Evolutionary conservation across 2,797 vertebrate genomes (phyloP).

Genomic region (Pseudochaenichthys georgianus): DNA sequence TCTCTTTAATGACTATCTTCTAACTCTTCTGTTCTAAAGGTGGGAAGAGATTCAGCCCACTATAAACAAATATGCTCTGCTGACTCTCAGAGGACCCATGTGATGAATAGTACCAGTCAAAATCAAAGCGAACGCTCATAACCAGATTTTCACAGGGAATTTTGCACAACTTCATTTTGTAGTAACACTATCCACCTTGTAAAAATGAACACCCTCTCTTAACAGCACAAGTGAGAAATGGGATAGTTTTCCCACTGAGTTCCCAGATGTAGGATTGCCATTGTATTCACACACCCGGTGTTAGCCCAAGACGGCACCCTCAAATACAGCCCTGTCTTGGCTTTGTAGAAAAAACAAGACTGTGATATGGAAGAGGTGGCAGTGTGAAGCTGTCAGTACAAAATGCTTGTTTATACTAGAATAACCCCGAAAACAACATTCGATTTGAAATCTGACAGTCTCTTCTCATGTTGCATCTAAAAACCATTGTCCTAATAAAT

Average conservation of each 20-base stretch:
- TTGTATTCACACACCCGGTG: slow-evolving; percentile 78
- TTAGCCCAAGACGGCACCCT: slow-evolving; percentile 72
- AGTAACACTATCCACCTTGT: slow-evolving; percentile 84
- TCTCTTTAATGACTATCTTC: slow-evolving; percentile 33
- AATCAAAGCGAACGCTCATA: slow-evolving; percentile 64
- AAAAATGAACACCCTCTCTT: slow-evolving; percentile 80
- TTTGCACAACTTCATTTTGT: slow-evolving; percentile 79
- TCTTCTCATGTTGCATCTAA: slow-evolving; percentile 70
- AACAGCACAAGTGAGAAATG: slow-evolving; percentile 81
- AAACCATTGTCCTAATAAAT: slow-evolving; percentile 75
- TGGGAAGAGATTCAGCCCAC: slow-evolving; percentile 66
- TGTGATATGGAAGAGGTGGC: slow-evolving; percentile 72
- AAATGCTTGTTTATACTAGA: slow-evolving; percentile 76
- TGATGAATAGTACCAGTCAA: slow-evolving; percentile 79
- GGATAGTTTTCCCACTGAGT: slow-evolving; percentile 85
- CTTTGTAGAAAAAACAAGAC: slow-evolving; percentile 74
- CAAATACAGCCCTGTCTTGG: slow-evolving; percentile 67
- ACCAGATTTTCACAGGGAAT: slow-evolving; percentile 79
- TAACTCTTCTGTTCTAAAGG: slow-evolving; percentile 30
- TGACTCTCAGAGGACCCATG: slow-evolving; percentile 65
- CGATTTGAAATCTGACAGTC: slow-evolving; percentile 68
- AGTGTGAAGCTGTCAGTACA: slow-evolving; percentile 64
- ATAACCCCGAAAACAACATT: slow-evolving; percentile 59
- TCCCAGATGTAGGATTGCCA: slow-evolving; percentile 82
- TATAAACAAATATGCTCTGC: slow-evolving; percentile 65